Conservation (phyloP, 2,797 vertebrate species). For the Clangula hyemalis region DNA sequence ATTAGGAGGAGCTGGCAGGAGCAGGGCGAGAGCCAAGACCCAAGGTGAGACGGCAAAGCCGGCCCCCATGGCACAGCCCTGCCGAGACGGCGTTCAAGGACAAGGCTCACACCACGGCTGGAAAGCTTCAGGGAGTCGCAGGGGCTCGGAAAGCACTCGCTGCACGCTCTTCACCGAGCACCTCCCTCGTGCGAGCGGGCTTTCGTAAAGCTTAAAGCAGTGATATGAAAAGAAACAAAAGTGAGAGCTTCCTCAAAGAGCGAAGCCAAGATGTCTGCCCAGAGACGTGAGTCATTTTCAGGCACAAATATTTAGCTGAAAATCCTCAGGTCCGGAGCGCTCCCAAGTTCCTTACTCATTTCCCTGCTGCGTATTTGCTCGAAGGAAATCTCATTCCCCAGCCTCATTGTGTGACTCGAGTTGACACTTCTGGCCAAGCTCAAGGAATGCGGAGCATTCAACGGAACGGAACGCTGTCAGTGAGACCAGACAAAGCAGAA, state of each 20-base stretch:
- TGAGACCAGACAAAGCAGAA: neutral
- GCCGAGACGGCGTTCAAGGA: neutral
- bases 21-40: neutral
- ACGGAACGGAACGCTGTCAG: neutral
- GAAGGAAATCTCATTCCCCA: neutral
- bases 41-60: neutral
- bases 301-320: neutral
- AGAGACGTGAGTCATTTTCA: neutral
- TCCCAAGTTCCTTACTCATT: neutral
- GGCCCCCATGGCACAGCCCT: neutral
- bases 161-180: neutral
- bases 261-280: constrained; percentile 8
- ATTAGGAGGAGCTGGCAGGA: constrained; percentile 18
- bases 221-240: neutral
- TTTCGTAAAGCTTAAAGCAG: neutral
- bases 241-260: neutral
- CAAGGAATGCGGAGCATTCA: neutral
- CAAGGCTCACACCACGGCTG: accelerated
- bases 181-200: neutral
- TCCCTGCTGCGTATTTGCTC: neutral
- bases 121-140: accelerated
- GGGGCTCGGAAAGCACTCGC: neutral
- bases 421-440: neutral
- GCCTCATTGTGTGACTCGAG: neutral
- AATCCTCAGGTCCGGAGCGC: neutral